Percentiles rank a stretch among this genome's conserved stretches.
phyloP scores from a whole-genome alignment of 2,113 vertebrate species.

The Irena cyanogastra region DNA sequence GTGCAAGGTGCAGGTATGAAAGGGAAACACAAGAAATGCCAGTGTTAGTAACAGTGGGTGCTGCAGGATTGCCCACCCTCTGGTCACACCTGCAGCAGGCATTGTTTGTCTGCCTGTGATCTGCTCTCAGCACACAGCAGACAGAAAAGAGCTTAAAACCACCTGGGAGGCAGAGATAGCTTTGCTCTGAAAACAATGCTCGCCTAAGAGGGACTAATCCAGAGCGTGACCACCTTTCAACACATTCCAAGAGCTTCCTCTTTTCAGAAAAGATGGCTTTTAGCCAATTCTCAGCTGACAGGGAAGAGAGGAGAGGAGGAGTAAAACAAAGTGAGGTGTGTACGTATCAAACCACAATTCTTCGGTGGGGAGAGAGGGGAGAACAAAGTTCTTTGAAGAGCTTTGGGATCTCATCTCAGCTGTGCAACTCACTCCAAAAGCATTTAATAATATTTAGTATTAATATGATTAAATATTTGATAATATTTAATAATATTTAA shows the following conservation, averaged over 20 bases:
- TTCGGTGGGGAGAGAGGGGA: neutral
- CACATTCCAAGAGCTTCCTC: neutral
- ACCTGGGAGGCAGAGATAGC: neutral
- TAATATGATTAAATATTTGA: too few relatives aligned
- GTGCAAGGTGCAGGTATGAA: neutral
- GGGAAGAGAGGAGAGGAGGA: neutral
- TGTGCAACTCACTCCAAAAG: neutral
- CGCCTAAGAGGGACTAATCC: neutral
- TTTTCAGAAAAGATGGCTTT: neutral
- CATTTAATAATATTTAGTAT: too few relatives aligned
- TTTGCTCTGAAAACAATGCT: neutral
- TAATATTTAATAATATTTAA: too few relatives aligned
- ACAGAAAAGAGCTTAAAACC: neutral
- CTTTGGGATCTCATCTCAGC: neutral
- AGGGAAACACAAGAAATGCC: neutral
- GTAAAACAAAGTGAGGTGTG: neutral
- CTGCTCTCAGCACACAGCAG: neutral
- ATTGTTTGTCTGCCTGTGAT: neutral
- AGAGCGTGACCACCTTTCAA: neutral
- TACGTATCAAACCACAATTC: neutral
- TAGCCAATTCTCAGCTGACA: neutral
- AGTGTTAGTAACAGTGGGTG: neutral
- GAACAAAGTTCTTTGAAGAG: neutral
- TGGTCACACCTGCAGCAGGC: neutral
- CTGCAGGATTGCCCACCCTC: neutral